Evolutionary conservation across 2,797 vertebrate genomes (phyloP), one percentile per base, ranked within the genome.

Genomic region (Stomatorhinus walkeri): DNA sequence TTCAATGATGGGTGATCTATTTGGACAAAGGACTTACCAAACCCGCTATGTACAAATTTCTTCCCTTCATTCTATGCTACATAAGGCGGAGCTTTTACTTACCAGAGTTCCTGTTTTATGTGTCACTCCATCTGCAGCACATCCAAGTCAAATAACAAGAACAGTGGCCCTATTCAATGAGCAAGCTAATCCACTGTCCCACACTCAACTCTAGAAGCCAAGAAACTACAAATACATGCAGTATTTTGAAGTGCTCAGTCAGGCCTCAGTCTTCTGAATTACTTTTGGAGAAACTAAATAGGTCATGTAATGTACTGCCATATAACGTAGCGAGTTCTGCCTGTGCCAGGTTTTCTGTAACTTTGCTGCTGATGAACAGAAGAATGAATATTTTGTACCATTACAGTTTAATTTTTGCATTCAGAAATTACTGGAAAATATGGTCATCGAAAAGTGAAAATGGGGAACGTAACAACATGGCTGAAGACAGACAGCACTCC

Each of bases 141-240:
- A 14, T 56, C 28, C 32, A 54, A 36, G 16, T 51, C 16, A 56
- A 86, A 49, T 28, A 86, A 19, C 28, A 56, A 40, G 46, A 52
- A 85, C 46, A 85, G 84, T 40, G 28, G 5, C 9, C 48, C 85
- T 86, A 86, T 86, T 86, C 85, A 86, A 28, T 28, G 22, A 85
- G 48, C 49, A 1, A 16, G 24, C 8, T 86, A 56, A 86, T 86
- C 85, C 85, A 56, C 19, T 86, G 85, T 86, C 51, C 48, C 68
- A 19, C 28, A 40, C 51, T 54, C 14, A 14, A 86, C 48, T n/a
- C 28, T 52, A 86, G 51, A 86, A 56, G 51, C n/a, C 28, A 9
- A 28, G 48, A 86, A 86, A 56, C 49, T n/a, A 86, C 51, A 40
- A 54, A 86, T 86, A 51, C 3, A 59, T 54, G 51, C 48, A 36